Conservation (phyloP, 2,113 vertebrate species). For the Ascaphus truei region DNA sequence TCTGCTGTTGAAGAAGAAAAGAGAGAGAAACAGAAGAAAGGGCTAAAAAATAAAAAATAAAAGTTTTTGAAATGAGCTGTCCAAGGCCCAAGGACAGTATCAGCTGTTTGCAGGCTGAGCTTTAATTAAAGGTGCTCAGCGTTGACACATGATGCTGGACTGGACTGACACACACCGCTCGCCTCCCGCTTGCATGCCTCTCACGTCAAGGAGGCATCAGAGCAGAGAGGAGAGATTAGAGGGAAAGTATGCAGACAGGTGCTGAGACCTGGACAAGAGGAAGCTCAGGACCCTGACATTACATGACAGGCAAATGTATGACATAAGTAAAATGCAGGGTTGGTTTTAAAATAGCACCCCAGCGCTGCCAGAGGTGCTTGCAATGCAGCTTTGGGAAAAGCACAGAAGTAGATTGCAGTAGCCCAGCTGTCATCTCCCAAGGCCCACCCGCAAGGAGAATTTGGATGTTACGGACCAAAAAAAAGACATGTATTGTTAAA, state of each 20-base stretch:
- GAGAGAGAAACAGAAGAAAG: background rate
- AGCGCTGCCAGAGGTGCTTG: no score
- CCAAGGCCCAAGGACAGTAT: background rate
- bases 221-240: conserved; percentile 6
- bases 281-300: background rate
- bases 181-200: background rate
- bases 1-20: background rate
- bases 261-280: background rate
- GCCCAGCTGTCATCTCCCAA: no score
- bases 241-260: background rate
- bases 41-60: background rate
- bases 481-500: no score
- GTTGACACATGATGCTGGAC: background rate
- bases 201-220: background rate
- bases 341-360: background rate
- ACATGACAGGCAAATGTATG: background rate
- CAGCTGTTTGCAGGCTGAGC: background rate
- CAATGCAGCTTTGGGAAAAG: no score
- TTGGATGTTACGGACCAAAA: no score
- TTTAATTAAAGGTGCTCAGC: conserved; percentile 9
- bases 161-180: background rate
- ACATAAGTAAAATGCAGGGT: background rate
- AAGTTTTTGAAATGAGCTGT: background rate
- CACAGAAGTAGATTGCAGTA: no score
- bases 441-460: no score